Conservation (phyloP, 1,140 invertebrate genomes). For the Dinoponera quadriceps region DNA sequence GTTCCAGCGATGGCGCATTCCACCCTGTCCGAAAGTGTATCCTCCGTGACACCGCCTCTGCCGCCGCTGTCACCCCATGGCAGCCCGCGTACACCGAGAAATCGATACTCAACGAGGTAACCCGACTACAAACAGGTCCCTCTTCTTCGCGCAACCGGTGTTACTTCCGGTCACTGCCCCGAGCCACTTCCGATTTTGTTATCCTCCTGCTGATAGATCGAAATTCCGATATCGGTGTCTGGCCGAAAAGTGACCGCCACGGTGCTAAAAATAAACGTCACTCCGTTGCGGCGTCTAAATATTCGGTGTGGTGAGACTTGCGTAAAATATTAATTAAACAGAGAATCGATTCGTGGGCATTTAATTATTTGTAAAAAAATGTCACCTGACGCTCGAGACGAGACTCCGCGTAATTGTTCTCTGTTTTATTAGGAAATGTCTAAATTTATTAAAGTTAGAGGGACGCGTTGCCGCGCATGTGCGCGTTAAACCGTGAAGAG, state of each 20-base stretch:
- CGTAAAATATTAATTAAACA: conserved; percentile 18
- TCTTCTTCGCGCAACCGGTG: conserved; percentile 64
- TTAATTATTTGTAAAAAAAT: conserved; percentile 5
- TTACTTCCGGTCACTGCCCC: conserved; percentile 65
- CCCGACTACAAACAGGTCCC: conserved; percentile 62
- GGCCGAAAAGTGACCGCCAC: not conserved
- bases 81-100: conserved; percentile 83
- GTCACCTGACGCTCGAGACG: not conserved
- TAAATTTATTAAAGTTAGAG: not conserved
- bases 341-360: not conserved
- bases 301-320: not conserved
- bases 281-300: conserved; percentile 30
- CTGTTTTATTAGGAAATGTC: not conserved
- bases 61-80: conserved; percentile 90
- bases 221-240: conserved; percentile 57
- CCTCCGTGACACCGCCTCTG: conserved; percentile 91
- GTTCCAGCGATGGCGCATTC: conserved; percentile 85
- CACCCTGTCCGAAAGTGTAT: conserved; percentile 88
- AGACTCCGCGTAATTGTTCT: not conserved
- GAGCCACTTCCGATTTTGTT: conserved; percentile 63
- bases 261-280: conserved; percentile 38
- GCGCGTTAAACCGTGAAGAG: no score
- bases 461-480: no score
- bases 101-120: conserved; percentile 80
- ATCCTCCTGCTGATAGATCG: conserved; percentile 33